A percentile compares a stretch with the other conserved stretches of the same genome.
These are phyloP conservation scores for Saguinus imperator DNA, from an alignment of 2,113 vertebrate genomes.

Conservation along the genomic window DNA sequence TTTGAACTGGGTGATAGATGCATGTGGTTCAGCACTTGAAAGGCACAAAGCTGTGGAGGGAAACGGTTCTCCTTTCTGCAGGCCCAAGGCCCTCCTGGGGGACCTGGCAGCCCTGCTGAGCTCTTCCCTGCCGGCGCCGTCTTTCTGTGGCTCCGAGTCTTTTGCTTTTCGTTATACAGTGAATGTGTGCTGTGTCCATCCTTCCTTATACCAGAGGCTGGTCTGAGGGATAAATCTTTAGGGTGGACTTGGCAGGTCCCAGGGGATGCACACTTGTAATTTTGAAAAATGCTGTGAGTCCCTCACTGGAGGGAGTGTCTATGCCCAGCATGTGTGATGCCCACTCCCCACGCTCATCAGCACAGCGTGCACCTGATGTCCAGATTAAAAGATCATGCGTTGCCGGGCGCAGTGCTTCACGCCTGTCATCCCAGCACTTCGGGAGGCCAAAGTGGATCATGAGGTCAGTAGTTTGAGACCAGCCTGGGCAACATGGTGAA, in stretches of 20 bases:
- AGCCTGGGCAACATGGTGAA: no score
- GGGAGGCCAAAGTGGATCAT: no score
- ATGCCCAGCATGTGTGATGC: accelerated
- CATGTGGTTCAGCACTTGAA: accelerated
- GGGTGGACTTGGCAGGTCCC: not conserved
- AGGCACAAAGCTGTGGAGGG: accelerated
- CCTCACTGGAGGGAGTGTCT: accelerated
- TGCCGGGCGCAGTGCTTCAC: no score
- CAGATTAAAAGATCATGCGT: no score
- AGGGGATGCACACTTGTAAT: not conserved
- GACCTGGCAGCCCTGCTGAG: not conserved
- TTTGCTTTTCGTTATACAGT: no score
- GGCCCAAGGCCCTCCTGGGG: not conserved
- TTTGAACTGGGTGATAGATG: not conserved
- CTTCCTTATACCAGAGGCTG: not conserved
- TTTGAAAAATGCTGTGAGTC: not conserved
- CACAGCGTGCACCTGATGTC: not conserved
- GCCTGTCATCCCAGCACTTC: no score
- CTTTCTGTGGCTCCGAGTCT: accelerated
- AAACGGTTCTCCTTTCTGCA: not conserved
- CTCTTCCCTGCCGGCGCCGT: accelerated
- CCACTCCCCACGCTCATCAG: not conserved
- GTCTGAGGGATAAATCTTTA: not conserved
- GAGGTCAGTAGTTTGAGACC: no score
- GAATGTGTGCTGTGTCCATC: accelerated